Evolutionary conservation across 1,140 invertebrate genomes (phyloP).

Genomic region (Saxidomus purpurata): DNA sequence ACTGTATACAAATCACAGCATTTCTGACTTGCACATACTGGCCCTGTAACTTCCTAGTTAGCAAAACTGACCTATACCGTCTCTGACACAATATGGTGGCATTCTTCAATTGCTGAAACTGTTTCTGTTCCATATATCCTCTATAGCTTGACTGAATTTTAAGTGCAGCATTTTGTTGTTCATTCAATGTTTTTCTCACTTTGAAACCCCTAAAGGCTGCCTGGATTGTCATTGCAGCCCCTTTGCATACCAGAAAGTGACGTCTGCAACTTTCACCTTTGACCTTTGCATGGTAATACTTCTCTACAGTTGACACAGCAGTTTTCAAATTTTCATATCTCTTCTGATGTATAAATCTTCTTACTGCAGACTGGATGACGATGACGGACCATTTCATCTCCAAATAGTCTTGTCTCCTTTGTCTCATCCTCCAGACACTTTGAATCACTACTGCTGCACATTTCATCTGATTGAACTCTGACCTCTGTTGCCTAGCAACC

Average conservation of each 20-base stretch:
- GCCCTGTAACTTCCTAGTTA: neutral
- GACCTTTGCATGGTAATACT: conserved; percentile 52
- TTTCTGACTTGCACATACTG: conserved; percentile 34
- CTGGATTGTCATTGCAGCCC: conserved; percentile 65
- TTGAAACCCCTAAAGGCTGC: conserved; percentile 58
- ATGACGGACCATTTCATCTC: conserved; percentile 50
- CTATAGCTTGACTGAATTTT: conserved; percentile 72
- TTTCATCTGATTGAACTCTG: conserved; percentile 31
- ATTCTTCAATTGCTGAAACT: conserved; percentile 59
- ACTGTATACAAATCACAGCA: conserved; percentile 75
- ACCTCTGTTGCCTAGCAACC: conserved; percentile 18
- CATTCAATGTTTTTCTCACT: conserved; percentile 49
- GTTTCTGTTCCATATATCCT: conserved; percentile 57
- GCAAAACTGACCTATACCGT: conserved; percentile 43
- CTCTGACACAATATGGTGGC: conserved; percentile 80
- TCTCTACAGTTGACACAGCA: conserved; percentile 69
- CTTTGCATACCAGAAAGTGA: conserved; percentile 23
- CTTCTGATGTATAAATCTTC: conserved; percentile 53
- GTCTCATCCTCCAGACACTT: conserved; percentile 29
- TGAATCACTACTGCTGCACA: conserved; percentile 62
- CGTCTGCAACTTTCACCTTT: neutral
- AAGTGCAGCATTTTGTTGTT: conserved; percentile 36
- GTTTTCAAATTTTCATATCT: conserved; percentile 59
- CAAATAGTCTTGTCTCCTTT: conserved; percentile 49
- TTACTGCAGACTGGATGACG: conserved; percentile 64